Percentiles rank a stretch among this genome's conserved stretches.
Conservation (phyloP, 1,140 invertebrate species). For the Drosophila punjabiensis region DNA sequence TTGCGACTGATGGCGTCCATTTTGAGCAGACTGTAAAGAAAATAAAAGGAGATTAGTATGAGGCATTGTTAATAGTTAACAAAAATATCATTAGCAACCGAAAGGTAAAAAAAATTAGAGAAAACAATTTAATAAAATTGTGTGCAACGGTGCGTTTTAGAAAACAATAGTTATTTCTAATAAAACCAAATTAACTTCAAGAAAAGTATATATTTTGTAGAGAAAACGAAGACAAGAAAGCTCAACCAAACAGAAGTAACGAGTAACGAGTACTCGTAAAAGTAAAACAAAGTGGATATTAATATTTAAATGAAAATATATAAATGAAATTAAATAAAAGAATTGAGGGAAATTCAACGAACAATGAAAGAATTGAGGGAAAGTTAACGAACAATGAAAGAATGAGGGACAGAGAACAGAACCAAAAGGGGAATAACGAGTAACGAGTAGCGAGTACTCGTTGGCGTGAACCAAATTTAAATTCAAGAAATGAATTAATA, state of each 20-base stretch:
- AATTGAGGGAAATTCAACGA: too few species aligned
- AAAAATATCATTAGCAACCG: neutral
- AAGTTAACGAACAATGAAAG: too few species aligned
- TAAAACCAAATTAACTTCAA: neutral
- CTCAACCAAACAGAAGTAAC: neutral
- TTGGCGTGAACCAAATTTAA: neutral
- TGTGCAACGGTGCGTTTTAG: neutral
- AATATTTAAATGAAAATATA: neutral
- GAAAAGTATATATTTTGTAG: neutral
- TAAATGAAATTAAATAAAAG: neutral
- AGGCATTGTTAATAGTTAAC: neutral
- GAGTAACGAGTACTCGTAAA: neutral
- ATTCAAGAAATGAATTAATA: neutral
- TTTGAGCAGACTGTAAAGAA: constrained; percentile 79
- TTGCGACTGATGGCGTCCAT: constrained; percentile 85
- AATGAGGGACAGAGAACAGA: neutral
- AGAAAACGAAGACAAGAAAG: neutral
- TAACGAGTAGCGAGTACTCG: neutral
- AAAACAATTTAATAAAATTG: constrained; percentile 4
- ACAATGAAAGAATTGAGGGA: too few species aligned
- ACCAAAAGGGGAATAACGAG: neutral
- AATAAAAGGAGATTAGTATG: constrained; percentile 1
- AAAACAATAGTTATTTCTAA: neutral
- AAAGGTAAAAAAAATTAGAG: neutral
- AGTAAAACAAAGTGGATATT: neutral